Conservation (phyloP, 1,140 invertebrate species). For the Sycophila sp. region DNA sequence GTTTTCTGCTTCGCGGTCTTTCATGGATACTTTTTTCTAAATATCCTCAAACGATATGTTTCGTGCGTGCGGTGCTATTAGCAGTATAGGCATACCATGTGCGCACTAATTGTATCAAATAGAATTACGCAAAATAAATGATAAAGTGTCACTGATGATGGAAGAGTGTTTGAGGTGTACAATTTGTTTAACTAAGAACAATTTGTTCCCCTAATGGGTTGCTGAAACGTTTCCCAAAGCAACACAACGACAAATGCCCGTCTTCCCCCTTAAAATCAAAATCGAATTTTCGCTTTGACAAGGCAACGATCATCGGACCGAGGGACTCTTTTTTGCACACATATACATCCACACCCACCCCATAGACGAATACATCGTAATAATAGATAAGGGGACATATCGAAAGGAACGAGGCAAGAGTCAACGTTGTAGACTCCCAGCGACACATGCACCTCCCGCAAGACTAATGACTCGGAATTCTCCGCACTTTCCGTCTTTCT, state of each 20-base stretch:
- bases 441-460: conserved; percentile 10
- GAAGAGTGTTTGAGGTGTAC: too few species aligned
- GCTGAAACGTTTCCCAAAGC: background rate
- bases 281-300: conserved; percentile 29
- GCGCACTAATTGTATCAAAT: too few species aligned
- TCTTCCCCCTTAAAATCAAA: conserved; percentile 11
- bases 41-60: too few species aligned
- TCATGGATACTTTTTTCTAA: too few species aligned
- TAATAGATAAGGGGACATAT: background rate
- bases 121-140: too few species aligned
- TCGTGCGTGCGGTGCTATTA: too few species aligned
- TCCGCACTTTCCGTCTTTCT: conserved; percentile 28
- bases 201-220: background rate
- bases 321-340: too few species aligned
- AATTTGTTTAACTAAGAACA: too few species aligned
- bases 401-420: background rate
- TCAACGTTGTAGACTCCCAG: background rate
- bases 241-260: conserved; percentile 14
- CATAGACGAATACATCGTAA: background rate
- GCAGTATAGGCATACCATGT: too few species aligned
- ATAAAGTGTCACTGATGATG: too few species aligned
- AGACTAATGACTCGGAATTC: conserved; percentile 49
- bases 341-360: background rate
- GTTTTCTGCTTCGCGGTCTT: too few species aligned
- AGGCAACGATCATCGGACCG: background rate